phyloP scores from a whole-genome alignment of 2,113 vertebrate species.

The Ornithorhynchus anatinus region DNA sequence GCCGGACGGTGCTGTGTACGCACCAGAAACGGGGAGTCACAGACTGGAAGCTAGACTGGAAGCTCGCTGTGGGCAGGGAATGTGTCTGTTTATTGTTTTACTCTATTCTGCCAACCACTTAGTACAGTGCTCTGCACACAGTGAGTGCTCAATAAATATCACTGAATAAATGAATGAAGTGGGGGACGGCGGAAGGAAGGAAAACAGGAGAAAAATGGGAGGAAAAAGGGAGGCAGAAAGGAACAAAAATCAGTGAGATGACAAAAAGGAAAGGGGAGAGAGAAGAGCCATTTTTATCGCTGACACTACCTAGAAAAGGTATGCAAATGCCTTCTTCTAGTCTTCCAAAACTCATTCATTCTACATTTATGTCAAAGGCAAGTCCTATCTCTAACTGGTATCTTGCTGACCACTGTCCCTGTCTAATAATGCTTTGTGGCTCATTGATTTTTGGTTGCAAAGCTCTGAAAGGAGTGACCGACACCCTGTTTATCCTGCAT shows the following conservation, averaged over 20 bases:
- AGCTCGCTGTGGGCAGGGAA: no score
- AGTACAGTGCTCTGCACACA: no score
- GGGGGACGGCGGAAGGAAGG: not conserved
- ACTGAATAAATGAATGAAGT: no score
- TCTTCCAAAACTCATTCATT: slow-evolving; percentile 20
- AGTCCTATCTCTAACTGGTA: not conserved
- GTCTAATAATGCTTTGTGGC: not conserved
- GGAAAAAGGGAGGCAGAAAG: not conserved
- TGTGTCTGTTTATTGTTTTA: no score
- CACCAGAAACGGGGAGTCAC: no score
- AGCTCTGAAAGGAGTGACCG: not conserved
- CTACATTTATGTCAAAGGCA: slow-evolving; percentile 24
- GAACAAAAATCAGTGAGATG: not conserved
- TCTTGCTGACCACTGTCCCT: not conserved
- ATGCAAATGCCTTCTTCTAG: not conserved
- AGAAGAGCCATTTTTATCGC: not conserved
- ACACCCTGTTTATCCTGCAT: not conserved
- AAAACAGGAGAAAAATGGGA: not conserved
- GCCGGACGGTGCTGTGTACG: no score
- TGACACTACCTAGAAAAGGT: not conserved
- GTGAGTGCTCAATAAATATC: no score
- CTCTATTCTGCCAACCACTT: no score
- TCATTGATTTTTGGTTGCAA: not conserved
- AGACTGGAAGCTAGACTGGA: no score
- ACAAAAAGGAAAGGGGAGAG: not conserved